Base-by-base conservation (phyloP, 2,888 invertebrate species). In the Seladonia tumulorum region DNA sequence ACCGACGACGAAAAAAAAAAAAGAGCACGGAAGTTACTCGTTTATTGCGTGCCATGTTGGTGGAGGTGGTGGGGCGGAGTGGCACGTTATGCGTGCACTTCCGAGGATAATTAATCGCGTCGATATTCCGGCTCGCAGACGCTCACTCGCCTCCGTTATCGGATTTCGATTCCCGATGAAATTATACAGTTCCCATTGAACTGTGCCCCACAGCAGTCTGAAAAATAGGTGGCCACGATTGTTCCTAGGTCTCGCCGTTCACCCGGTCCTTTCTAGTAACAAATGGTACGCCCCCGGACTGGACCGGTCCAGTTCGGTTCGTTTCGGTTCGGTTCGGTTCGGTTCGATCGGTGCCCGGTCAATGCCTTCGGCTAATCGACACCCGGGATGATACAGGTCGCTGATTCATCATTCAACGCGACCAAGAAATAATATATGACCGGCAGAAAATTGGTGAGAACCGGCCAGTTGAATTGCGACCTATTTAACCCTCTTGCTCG, bases 71-170 rank as follows among this genome's bases (percentile, higher is more conserved):
- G 42, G 42, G 42, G 3, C 12, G 2, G 47, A 29, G 45, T 12
- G 63, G 73, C 63, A 68, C 71, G 63, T 16, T 57, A 66, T 66
- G 78, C n/a, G 39, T 70, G 74, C 45, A 76, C 73, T 87, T 81
- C 66, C 29, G 47, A 45, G 80, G 76, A 87, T 87, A 89, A 89
- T 87, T 89, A 89, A 90, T 88, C 84, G 81, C 76, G 42, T 16
- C 71, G 82, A 82, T 86, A 76, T 88, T 82, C 63, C 35, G 75
- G 16, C 47, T 47, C 75, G 66, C 53, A 81, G 74, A 75, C 71
- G 70, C 71, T 75, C 35, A 16, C 66, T 35, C 80, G 76, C 53
- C 68, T 71, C 29, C 79, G 81, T 81, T 87, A 89, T 89, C 80
- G 83, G 63, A 76, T 89, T 83, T 86, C 82, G 84, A 85, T 81